These are phyloP conservation scores for Uria aalge DNA, from an alignment of 2,113 vertebrate genomes.

Conservation along the genomic window DNA sequence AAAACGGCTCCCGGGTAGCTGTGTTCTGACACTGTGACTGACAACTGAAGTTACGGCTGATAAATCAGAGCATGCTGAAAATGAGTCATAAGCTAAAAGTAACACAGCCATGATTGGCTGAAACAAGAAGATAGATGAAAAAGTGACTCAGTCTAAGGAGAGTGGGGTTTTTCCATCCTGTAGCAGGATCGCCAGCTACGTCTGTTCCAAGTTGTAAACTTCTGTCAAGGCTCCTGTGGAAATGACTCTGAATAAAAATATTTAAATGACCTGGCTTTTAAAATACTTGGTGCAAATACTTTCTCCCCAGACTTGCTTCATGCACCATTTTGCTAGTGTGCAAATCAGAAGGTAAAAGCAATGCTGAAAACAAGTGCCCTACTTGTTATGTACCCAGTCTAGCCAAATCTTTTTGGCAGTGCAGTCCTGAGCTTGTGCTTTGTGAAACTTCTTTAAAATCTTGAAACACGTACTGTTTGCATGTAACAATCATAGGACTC, in stretches of 20 bases:
- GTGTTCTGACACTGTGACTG: not conserved
- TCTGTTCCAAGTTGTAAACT: not conserved
- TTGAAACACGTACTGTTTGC: rapidly evolving
- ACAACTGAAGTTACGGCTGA: not conserved
- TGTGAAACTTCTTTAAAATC: not conserved
- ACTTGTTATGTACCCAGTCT: not conserved
- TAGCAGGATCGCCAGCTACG: not conserved
- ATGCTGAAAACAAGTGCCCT: not conserved
- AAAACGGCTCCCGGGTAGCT: not conserved
- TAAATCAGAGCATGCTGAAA: conserved; percentile 8
- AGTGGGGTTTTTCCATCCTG: not conserved
- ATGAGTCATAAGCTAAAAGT: conserved; percentile 48
- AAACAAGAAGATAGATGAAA: not conserved
- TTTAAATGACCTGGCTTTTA: not conserved
- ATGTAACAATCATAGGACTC: rapidly evolving
- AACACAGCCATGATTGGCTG: conserved; percentile 2
- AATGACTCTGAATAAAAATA: not conserved
- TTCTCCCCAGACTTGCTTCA: not conserved
- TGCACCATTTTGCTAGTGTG: not conserved
- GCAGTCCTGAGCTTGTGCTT: not conserved
- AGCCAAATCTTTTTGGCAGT: not conserved
- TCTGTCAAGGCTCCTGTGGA: not conserved
- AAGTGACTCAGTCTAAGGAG: not conserved
- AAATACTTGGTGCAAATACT: not conserved
- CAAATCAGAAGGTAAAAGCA: not conserved